phyloP scores from a whole-genome alignment of 2,113 vertebrate species.

The Carassius gibelio region DNA sequence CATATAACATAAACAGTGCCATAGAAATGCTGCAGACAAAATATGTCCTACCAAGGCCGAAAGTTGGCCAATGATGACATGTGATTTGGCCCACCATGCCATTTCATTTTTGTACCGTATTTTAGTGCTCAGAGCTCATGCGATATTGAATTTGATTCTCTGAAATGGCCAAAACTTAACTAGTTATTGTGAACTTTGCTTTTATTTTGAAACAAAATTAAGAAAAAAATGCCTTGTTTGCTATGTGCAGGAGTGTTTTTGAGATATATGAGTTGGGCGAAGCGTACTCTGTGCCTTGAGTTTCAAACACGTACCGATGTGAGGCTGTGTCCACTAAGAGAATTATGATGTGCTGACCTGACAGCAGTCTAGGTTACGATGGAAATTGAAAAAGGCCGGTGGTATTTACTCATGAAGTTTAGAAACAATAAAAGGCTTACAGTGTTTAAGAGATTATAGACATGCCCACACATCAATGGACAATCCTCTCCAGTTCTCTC shows the following conservation, averaged over 20 bases:
- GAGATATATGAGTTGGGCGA: slow-evolving; percentile 1
- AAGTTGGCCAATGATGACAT: too few species aligned
- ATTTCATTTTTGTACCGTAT: too few species aligned
- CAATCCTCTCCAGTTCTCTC: slow-evolving; percentile 29
- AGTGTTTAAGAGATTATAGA: slow-evolving; percentile 51
- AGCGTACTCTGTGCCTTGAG: not conserved
- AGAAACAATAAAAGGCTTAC: slow-evolving; percentile 39
- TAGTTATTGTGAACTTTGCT: not conserved
- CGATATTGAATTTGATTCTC: not conserved
- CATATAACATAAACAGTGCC: too few species aligned
- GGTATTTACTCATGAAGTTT: slow-evolving; percentile 49
- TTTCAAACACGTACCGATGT: not conserved
- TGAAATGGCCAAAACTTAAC: not conserved
- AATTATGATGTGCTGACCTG: slow-evolving; percentile 12
- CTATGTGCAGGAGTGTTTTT: not conserved
- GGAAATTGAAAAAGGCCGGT: slow-evolving; percentile 33
- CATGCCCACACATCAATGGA: slow-evolving; percentile 42
- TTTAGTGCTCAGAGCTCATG: too few species aligned
- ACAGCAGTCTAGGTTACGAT: slow-evolving; percentile 38
- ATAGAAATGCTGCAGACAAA: not conserved
- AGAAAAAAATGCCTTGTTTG: not conserved
- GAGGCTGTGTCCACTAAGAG: not conserved
- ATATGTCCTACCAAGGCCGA: too few species aligned
- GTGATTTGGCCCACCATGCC: too few species aligned
- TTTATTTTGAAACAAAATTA: too few species aligned